phyloP scores from a whole-genome alignment of 2,797 vertebrate species.

The Falco novaeseelandiae region DNA sequence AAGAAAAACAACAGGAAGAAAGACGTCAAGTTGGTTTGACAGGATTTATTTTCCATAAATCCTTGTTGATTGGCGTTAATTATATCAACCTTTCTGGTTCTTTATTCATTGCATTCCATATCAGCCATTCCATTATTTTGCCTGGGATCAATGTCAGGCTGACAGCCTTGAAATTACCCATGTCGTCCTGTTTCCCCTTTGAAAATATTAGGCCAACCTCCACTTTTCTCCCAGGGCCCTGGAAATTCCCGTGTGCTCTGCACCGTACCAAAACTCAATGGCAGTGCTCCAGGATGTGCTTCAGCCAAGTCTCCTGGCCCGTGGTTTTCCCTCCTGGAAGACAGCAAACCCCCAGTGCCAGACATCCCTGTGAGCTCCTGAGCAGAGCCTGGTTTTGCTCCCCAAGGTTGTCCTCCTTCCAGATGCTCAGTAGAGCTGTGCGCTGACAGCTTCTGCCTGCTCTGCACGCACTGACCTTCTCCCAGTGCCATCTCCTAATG shows the following conservation, averaged over 20 bases:
- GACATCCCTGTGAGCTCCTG: neutral
- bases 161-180: constrained; percentile 36
- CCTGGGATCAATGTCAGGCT: constrained; percentile 48
- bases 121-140: constrained; percentile 7
- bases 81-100: constrained; percentile 44
- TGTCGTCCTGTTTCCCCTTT: neutral
- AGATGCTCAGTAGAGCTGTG: neutral
- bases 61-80: constrained; percentile 58
- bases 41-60: constrained; percentile 56
- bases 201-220: neutral
- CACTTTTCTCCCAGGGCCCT: neutral
- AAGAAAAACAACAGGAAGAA: neutral
- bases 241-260: neutral
- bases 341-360: neutral
- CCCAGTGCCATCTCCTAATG: neutral
- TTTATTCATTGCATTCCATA: constrained; percentile 10
- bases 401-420: rapidly evolving
- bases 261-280: rapidly evolving
- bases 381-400: neutral
- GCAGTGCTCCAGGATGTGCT: neutral
- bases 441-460: neutral
- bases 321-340: neutral
- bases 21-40: constrained; percentile 25
- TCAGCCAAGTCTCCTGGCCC: neutral
- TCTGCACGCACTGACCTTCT: constrained; percentile 31